phyloP scores from a whole-genome alignment of 2,113 vertebrate species.

The Tyrannus savana region DNA sequence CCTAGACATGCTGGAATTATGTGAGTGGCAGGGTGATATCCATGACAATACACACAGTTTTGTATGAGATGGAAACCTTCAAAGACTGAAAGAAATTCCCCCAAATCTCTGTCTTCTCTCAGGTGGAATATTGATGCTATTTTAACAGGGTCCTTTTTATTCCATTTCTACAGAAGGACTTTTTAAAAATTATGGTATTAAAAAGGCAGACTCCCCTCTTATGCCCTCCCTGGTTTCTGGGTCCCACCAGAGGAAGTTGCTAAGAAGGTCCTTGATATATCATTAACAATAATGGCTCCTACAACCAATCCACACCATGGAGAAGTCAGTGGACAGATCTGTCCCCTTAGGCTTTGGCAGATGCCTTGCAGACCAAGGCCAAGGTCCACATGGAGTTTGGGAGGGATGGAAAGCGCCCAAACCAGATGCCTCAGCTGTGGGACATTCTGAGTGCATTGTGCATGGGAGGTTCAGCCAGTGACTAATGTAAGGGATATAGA shows the following conservation, averaged over 20 bases:
- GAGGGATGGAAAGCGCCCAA: neutral
- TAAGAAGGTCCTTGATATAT: neutral
- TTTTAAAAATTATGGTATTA: neutral
- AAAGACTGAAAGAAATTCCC: neutral
- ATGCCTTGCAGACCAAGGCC: neutral
- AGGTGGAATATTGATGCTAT: neutral
- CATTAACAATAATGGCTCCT: neutral
- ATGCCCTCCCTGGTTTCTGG: neutral
- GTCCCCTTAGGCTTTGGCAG: neutral
- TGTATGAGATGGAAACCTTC: neutral
- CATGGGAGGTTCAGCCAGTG: neutral
- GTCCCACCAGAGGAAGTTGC: neutral
- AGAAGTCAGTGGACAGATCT: neutral
- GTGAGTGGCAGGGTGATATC: neutral
- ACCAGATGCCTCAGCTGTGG: neutral
- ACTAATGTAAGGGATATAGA: accelerated
- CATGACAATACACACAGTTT: neutral
- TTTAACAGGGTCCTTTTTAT: neutral
- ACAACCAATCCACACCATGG: neutral
- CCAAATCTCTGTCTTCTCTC: neutral
- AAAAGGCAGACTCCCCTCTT: neutral
- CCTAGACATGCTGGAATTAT: neutral
- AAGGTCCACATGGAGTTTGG: neutral
- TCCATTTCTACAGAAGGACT: neutral
- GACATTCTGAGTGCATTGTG: accelerated